phyloP scores from a whole-genome alignment of 1,140 invertebrate species.

The Bombus huntii region DNA sequence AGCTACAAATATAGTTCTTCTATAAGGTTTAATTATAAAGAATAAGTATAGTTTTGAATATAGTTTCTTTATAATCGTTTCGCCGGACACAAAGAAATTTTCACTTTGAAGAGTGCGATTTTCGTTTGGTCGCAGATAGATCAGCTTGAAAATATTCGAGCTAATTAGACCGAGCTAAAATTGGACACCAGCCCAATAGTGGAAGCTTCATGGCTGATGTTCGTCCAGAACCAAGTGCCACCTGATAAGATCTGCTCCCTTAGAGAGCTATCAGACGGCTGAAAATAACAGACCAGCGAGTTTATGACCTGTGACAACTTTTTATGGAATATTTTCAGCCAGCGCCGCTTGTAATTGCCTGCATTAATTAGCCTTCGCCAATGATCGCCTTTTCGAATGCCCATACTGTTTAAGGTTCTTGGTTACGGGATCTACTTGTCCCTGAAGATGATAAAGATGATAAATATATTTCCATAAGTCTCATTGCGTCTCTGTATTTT shows the following conservation, averaged over 20 bases:
- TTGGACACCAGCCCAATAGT: not conserved
- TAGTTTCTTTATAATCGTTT: not conserved
- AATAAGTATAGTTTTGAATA: no score
- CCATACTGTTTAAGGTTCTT: not conserved
- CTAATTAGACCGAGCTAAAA: constrained; percentile 34
- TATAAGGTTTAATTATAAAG: no score
- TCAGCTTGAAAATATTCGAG: not conserved
- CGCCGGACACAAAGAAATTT: not conserved
- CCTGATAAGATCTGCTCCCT: constrained; percentile 36
- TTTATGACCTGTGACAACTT: constrained; percentile 24
- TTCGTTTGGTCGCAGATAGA: not conserved
- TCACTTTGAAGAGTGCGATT: not conserved
- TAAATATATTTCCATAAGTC: no score
- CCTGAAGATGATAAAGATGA: not conserved
- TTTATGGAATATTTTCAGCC: constrained; percentile 18
- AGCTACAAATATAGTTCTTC: no score
- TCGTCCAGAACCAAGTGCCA: not conserved
- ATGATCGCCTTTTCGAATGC: not conserved
- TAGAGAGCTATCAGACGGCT: not conserved
- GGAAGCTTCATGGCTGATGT: not conserved
- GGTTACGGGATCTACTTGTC: not conserved
- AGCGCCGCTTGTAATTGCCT: not conserved
- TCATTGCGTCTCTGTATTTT: no score
- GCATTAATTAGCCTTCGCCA: constrained; percentile 14
- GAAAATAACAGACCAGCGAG: constrained; percentile 11